Evolutionary conservation across 2,113 vertebrate genomes (phyloP), one percentile per base, ranked within the genome.

Genomic region (Odocoileus hemionus): DNA sequence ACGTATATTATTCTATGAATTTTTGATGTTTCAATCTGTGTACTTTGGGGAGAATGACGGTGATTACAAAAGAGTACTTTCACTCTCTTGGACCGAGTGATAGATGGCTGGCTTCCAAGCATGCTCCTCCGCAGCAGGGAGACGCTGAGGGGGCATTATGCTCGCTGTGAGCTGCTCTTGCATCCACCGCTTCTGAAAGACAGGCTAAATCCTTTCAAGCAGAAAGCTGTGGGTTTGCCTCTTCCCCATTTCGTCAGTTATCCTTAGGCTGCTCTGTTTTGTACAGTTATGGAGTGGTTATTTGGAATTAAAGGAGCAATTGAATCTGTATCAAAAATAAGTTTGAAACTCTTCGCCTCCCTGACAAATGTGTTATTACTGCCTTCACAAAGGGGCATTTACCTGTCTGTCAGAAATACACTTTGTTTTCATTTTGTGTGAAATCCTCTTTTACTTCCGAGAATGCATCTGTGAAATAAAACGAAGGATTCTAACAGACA

Each of bases 321-420:
- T 96, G 97, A 98, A 97, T 96, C 96, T 91, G 39, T 96, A 97
- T 97, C 95, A 97, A 97, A 98, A 98, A 94, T 94, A 96, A 96
- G 82, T 95, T 94, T 88, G 82, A 84, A 85, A 96, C 95, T 91
- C 83, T 61, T 90, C 0, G 4, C 96, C 87, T 96, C 78, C 80
- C 85, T 94, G 82, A 97, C 97, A 97, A 97, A 97, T 0, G 13
- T 97, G 55, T 95, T 95, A 98, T 98, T 96, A 97, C 91, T 95
- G 57, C 91, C 93, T 97, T 91, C 7, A 2, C 95, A 93, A 85
- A 96, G 86, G 82, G 55, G 90, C 91, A 97, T 95, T 97, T 98
- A 97, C 91, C 97, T 98, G 97, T 93, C 96, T 96, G 93, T 98
- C 97, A 97, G 91, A 98, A 94, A 97, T 43, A 95, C 1, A 96